Base-by-base conservation (phyloP, 2,888 invertebrate genomes). In the Lasioglossum figueresi region DNA sequence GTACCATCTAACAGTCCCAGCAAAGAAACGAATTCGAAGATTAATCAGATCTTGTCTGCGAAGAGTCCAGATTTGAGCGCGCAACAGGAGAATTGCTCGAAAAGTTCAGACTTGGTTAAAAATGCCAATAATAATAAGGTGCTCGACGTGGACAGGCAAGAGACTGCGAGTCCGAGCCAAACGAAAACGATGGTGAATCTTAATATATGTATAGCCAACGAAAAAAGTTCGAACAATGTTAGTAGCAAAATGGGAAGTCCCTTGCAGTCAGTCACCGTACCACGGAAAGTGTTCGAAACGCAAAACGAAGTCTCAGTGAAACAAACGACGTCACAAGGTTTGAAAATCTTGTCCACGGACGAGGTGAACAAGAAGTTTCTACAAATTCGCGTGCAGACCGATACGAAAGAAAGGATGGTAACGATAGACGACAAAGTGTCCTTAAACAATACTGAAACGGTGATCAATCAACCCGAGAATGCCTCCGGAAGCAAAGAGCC, bases 341-440 rank as follows among this genome's bases (percentile, higher is more conserved):
- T 93, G 31, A 93, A 91, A 84, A 84, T 94, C 71, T 89, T 94
- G 27, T 91, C 92, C 0, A 93, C 86, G 70, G 92, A 93, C 23
- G 93, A 94, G 79, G 83, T 94, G 12, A 94, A 94, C 82, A 89
- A 82, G 16, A 93, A 93, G 83, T 89, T 87, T 63, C 84, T 92
- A 12, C 91, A 92, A 78, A 80, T 91, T 72, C 88, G 91, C 77
- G 84, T 89, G 1, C 87, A 89, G 31, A 86, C 86, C 37, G 84
- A 91, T n/a, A 79, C 80, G 8, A 73, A 84, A 3, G 91, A 89
- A 37, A 87, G 90, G 45, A 85, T 79, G 27, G 91, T 92, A 43
- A 92, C 76, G 14, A 79, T 87, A 82, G 83, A 80, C 31, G 80
- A 90, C 16, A 84, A 74, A 76, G 71, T 76, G 68, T 56, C 52